Percentiles rank a stretch among this genome's conserved stretches.
Evolutionary conservation across 1,140 invertebrate species (phyloP).

Genomic region (Eciton burchellii): DNA sequence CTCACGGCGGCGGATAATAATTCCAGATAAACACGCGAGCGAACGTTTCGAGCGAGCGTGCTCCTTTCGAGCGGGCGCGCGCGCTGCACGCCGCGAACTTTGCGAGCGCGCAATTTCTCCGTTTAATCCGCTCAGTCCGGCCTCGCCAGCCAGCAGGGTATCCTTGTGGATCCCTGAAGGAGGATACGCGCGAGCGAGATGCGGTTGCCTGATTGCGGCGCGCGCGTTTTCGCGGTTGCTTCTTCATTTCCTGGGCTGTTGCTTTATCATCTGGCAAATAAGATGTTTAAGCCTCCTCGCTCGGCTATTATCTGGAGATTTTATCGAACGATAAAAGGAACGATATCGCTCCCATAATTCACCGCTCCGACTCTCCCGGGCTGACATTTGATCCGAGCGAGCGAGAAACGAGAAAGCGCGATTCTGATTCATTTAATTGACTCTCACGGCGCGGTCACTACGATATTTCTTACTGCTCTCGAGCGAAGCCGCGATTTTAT

Average conservation of each 20-base stretch:
- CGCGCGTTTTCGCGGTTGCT: background rate
- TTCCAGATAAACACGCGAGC: background rate
- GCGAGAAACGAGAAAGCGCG: slow-evolving; percentile 26
- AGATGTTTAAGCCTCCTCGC: background rate
- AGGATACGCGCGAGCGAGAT: too few relatives aligned
- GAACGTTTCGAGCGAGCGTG: background rate
- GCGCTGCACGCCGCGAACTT: background rate
- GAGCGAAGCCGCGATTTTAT: slow-evolving; percentile 8
- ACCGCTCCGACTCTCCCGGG: background rate
- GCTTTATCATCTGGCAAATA: slow-evolving; percentile 19
- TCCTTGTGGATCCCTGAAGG: too few relatives aligned
- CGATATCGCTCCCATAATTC: slow-evolving; percentile 32
- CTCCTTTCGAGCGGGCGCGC: background rate
- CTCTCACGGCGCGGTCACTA: background rate
- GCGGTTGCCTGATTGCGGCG: too few relatives aligned
- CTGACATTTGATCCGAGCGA: slow-evolving; percentile 15
- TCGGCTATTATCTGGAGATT: slow-evolving; percentile 36
- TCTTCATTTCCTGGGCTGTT: background rate
- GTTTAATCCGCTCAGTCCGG: background rate
- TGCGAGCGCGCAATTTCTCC: background rate
- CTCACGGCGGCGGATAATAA: background rate
- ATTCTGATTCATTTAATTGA: slow-evolving; percentile 54
- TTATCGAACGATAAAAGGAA: background rate
- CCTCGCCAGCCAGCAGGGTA: too few relatives aligned
- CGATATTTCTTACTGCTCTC: slow-evolving; percentile 11